Evolutionary conservation across 2,888 invertebrate genomes (phyloP).

Genomic region (Sceliomorpha sp.): DNA sequence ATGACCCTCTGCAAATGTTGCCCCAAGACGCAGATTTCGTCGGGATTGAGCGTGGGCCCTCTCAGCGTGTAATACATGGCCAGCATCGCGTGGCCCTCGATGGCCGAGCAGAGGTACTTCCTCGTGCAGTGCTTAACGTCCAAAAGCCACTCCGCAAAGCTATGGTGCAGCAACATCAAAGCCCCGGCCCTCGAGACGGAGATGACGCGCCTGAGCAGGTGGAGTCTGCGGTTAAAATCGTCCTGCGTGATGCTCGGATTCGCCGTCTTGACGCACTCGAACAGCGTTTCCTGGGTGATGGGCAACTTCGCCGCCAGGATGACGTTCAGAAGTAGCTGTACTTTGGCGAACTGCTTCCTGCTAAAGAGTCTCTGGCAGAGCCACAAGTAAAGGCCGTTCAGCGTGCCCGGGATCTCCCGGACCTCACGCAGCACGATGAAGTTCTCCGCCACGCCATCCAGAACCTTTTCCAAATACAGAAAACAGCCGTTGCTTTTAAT

Average conservation of each 20-base stretch:
- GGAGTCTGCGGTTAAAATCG: constrained; percentile 90
- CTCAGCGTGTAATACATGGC: constrained; percentile 91
- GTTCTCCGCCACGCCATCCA: constrained; percentile 95
- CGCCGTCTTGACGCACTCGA: constrained; percentile 89
- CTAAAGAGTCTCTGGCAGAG: constrained; percentile 96
- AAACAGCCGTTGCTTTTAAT: constrained; percentile 98
- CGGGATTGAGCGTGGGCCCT: constrained; percentile 85
- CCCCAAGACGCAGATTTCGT: constrained; percentile 88
- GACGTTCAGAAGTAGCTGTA: constrained; percentile 91
- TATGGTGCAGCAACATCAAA: constrained; percentile 93
- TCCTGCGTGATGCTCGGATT: constrained; percentile 89
- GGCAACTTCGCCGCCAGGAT: constrained; percentile 93
- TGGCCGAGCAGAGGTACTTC: constrained; percentile 92
- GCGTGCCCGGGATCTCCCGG: constrained; percentile 93
- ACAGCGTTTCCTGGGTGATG: constrained; percentile 90
- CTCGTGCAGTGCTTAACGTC: constrained; percentile 99
- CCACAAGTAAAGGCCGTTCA: constrained; percentile 97
- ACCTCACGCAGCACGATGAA: constrained; percentile 95
- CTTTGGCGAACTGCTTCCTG: constrained; percentile 91
- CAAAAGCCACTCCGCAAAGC: constrained; percentile 95
- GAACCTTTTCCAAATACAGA: constrained; percentile 90
- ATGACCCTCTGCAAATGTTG: constrained; percentile 76
- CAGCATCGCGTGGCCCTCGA: constrained; percentile 93
- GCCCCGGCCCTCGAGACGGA: constrained; percentile 84
- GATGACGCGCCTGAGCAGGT: constrained; percentile 86